Evolutionary conservation across 2,113 vertebrate genomes (phyloP).

Genomic region (Montifringilla adamsi): DNA sequence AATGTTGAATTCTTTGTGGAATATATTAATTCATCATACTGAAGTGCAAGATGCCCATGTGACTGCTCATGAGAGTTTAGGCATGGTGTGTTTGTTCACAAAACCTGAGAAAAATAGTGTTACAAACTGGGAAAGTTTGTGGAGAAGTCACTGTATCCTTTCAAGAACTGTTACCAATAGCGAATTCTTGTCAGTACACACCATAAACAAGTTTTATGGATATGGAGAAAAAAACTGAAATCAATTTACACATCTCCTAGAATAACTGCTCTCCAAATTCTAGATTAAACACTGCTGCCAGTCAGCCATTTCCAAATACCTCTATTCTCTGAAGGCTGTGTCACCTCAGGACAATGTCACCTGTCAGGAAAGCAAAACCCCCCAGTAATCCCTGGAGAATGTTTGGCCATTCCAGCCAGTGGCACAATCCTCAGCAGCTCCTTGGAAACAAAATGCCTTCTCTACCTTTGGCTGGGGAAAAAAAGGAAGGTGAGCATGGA

Average conservation of each 20-base stretch:
- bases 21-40: not conserved
- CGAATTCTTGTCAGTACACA: not conserved
- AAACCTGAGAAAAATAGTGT: not conserved
- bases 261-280: not conserved
- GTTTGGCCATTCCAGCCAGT: not conserved
- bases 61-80: not conserved
- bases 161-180: not conserved
- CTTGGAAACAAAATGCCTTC: not conserved
- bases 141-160: not conserved
- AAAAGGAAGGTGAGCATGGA: not conserved
- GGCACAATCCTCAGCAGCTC: not conserved
- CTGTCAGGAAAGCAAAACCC: not conserved
- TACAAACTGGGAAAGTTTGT: not conserved
- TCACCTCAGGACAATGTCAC: not conserved
- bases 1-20: not conserved
- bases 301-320: not conserved
- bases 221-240: not conserved
- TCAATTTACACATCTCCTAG: not conserved
- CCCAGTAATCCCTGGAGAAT: not conserved
- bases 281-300: not conserved
- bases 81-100: not conserved
- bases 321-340: not conserved
- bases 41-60: not conserved
- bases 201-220: not conserved
- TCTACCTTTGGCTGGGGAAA: not conserved